phyloP scores from a whole-genome alignment of 2,797 vertebrate genomes.

The Leptatherina wallacei region DNA sequence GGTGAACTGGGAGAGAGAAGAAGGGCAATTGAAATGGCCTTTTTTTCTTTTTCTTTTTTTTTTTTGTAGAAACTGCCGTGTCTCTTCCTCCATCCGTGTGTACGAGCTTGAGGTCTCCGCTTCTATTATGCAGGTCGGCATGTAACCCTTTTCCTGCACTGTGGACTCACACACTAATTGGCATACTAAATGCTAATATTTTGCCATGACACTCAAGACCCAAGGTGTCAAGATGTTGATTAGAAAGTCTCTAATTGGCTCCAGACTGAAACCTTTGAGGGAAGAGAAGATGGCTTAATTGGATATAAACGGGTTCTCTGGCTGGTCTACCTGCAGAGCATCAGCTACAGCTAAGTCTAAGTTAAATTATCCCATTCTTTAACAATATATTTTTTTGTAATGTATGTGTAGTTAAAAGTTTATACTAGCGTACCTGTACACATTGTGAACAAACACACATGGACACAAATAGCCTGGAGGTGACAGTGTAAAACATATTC shows the following conservation, averaged over 20 bases:
- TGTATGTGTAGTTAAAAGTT: slow-evolving; percentile 5
- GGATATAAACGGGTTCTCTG: slow-evolving; percentile 56
- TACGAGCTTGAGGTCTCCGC: slow-evolving; percentile 41
- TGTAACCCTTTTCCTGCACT: slow-evolving; percentile 50
- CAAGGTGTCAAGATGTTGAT: slow-evolving; percentile 76
- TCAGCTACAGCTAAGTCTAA: slow-evolving; percentile 24
- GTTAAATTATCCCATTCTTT: slow-evolving; percentile 22
- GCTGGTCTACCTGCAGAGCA: slow-evolving; percentile 55
- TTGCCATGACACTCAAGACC: slow-evolving; percentile 71
- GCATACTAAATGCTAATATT: slow-evolving; percentile 77
- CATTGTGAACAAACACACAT: neutral
- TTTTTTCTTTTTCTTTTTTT: slow-evolving; percentile 26
- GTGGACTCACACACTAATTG: slow-evolving; percentile 70
- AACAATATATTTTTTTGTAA: slow-evolving; percentile 27
- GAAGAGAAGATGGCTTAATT: slow-evolving; percentile 63
- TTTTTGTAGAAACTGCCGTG: slow-evolving; percentile 37
- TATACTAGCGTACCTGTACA: neutral
- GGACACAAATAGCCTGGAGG: neutral
- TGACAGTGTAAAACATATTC: neutral
- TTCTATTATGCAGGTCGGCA: slow-evolving; percentile 59
- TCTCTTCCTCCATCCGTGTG: slow-evolving; percentile 34
- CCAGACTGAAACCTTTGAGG: slow-evolving; percentile 66
- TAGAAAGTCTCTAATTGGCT: slow-evolving; percentile 76
- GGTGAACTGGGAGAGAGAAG: slow-evolving; percentile 56
- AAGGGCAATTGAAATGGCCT: slow-evolving; percentile 68